Evolutionary conservation across 2,888 invertebrate genomes (phyloP), one percentile per base, ranked within the genome.

Genomic region (Lochmaea capreae): DNA sequence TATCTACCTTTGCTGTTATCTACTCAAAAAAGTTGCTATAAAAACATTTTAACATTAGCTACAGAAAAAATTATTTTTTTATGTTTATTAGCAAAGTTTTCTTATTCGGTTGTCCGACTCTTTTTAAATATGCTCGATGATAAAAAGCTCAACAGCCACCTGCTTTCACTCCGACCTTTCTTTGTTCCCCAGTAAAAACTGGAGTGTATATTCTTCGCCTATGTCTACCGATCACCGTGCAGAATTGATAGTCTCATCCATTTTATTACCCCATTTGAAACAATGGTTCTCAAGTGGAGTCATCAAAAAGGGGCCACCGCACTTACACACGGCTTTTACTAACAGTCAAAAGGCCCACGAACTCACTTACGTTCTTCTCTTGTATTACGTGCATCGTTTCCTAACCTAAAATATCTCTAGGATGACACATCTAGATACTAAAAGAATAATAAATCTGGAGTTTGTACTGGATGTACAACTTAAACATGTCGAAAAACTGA

Each of bases 181-280:
- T 61, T 39, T 39, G 39, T 39, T 61, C 61, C 12, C 61, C 9
- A 16, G 39, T n/a, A 63, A 63, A 63, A 63, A 43, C 62, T 61
- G 62, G 43, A 63, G 67, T 61, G 42, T 70, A 57, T 69, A 70
- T 75, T 61, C 69, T 59, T 63, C 66, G 59, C 49, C 71, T 22
- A 46, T 57, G 66, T 66, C 54, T 52, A 57, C 57, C 54, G 52
- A 65, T 63, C 62, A n/a, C 42, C 63, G 49, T 63, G 54, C 46
- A 61, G 77, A 78, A 80, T 80, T 82, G 80, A 81, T 82, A 76
- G 81, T 75, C 79, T 74, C 54, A 42, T 65, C 62, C 77, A 79
- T 81, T 82, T 82, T 82, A 81, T 82, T 80, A 78, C 79, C 78
- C 80, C 78, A 81, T 81, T 80, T 77, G 80, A 81, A 79, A 81